Conservation (phyloP, 2,797 vertebrate genomes). For the Siniperca obscura region DNA sequence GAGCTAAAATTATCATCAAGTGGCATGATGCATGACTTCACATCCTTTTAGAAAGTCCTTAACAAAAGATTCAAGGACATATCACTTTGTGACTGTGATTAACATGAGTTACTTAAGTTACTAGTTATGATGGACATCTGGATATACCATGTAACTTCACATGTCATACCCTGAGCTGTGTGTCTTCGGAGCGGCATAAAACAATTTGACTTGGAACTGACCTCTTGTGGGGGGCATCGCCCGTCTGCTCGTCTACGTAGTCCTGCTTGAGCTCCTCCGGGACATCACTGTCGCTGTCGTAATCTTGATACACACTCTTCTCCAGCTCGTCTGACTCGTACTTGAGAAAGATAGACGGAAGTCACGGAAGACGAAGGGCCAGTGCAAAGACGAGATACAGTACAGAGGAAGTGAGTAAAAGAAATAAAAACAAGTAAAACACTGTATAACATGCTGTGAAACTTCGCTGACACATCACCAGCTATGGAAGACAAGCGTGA, state of each 20-base stretch:
- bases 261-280: slow-evolving; percentile 97
- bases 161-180: neutral
- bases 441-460: neutral
- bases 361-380: neutral
- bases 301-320: slow-evolving; percentile 96
- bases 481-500: slow-evolving; percentile 1
- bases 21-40: slow-evolving; percentile 26
- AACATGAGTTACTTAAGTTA: neutral
- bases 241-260: slow-evolving; percentile 98
- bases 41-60: slow-evolving; percentile 10
- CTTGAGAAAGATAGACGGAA: slow-evolving; percentile 72
- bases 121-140: neutral
- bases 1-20: slow-evolving; percentile 47
- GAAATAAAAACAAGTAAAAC: neutral
- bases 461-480: neutral
- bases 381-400: neutral
- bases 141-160: neutral
- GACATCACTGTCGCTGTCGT: slow-evolving; percentile 98
- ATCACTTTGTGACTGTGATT: slow-evolving; percentile 7
- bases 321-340: slow-evolving; percentile 99
- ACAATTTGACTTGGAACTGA: slow-evolving; percentile 68
- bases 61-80: slow-evolving; percentile 17
- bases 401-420: neutral
- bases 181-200: neutral
- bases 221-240: slow-evolving; percentile 95